Conservation (phyloP, 2,888 invertebrate genomes). For the Apamea monoglypha region DNA sequence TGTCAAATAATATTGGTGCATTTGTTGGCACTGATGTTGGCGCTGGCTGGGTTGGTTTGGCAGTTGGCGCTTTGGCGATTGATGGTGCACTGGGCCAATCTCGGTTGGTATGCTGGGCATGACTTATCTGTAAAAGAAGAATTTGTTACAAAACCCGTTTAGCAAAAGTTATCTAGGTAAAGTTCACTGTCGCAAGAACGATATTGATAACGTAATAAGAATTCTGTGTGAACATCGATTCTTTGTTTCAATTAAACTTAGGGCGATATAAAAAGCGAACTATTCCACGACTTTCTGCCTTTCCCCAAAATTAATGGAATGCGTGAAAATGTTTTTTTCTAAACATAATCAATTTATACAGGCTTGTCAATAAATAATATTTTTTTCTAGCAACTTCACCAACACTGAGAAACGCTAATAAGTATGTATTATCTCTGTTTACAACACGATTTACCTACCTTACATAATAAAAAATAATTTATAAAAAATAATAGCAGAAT, state of each 20-base stretch:
- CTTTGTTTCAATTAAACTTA: not conserved
- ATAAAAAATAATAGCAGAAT: slow-evolving; percentile 26
- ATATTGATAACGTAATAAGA: not conserved
- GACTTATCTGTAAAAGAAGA: slow-evolving; percentile 42
- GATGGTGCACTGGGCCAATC: not conserved
- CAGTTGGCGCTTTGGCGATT: not conserved
- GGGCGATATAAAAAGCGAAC: no score
- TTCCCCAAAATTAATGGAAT: not conserved
- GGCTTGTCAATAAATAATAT: not conserved
- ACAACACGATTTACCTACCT: slow-evolving; percentile 49
- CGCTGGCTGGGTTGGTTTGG: slow-evolving; percentile 3
- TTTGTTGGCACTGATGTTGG: slow-evolving; percentile 13
- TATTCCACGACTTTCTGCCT: not conserved
- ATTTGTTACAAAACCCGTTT: not conserved
- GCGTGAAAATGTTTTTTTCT: no score
- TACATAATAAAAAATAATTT: slow-evolving; percentile 14
- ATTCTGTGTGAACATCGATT: no score
- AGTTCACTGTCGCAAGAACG: not conserved
- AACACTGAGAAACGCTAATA: not conserved
- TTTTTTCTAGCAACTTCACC: not conserved
- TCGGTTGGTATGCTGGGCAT: slow-evolving; percentile 29
- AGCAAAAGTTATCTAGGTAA: not conserved
- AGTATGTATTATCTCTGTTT: not conserved
- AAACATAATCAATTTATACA: no score
- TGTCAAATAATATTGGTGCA: slow-evolving; percentile 25